Conservation (phyloP, 2,113 vertebrate species). For the Otocyon megalotis region DNA sequence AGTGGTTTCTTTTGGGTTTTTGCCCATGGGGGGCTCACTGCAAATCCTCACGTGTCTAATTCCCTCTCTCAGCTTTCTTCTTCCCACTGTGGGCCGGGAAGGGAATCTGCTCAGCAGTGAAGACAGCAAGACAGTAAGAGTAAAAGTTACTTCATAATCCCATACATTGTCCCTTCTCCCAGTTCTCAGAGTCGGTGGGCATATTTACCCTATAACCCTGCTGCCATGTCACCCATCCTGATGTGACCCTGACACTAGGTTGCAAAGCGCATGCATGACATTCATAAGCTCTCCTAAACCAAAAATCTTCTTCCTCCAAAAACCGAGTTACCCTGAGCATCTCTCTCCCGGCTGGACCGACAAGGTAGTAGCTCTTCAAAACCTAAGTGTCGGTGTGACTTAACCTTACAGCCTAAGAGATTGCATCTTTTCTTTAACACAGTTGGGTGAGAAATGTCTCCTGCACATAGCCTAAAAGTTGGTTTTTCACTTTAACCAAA, state of each 20-base stretch:
- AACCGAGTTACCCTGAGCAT: not conserved
- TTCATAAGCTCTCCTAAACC: slow-evolving; percentile 35
- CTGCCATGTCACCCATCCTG: not conserved
- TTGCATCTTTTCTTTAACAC: not conserved
- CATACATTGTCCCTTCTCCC: not conserved
- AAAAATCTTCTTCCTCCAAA: slow-evolving; percentile 39
- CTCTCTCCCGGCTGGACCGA: not conserved
- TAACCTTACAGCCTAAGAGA: not conserved
- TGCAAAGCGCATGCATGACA: not conserved
- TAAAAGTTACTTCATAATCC: slow-evolving; percentile 31
- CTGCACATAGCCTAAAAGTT: not conserved
- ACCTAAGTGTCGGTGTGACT: not conserved
- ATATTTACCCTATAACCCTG: not conserved
- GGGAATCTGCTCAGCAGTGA: not conserved
- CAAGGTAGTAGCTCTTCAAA: slow-evolving; percentile 1
- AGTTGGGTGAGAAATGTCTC: slow-evolving; percentile 23
- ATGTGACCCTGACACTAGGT: not conserved
- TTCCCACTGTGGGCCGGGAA: not conserved
- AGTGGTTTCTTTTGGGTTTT: slow-evolving; percentile 29
- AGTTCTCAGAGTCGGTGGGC: not conserved
- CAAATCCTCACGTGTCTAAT: not conserved
- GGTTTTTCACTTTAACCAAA: slow-evolving; percentile 43
- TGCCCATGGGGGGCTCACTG: not conserved
- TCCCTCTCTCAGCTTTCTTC: not conserved
- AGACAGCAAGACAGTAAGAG: not conserved